Evolutionary conservation across 1,140 invertebrate species (phyloP).

Genomic region (Diorhabda elongata): DNA sequence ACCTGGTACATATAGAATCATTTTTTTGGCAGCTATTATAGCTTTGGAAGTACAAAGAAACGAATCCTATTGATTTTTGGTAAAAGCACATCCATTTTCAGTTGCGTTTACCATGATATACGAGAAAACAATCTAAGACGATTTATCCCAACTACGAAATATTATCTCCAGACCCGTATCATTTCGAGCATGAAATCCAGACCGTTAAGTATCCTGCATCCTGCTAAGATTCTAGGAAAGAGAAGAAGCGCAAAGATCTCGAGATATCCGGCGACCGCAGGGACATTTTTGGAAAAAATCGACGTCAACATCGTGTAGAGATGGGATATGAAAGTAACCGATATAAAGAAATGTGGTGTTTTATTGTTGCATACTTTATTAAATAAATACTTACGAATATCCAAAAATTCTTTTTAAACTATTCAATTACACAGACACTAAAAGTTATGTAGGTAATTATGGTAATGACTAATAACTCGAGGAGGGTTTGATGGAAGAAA

Average conservation of each 20-base stretch:
- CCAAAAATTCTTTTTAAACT: no score
- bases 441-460: no score
- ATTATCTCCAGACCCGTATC: slow-evolving; percentile 1
- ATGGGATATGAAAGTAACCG: background rate
- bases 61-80: no score
- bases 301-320: background rate
- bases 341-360: background rate
- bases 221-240: slow-evolving; percentile 1
- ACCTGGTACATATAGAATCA: no score
- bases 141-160: background rate
- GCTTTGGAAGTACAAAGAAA: no score
- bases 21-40: no score
- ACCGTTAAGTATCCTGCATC: background rate
- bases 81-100: background rate
- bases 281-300: background rate
- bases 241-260: background rate
- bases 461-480: no score
- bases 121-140: background rate
- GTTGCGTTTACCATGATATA: background rate
- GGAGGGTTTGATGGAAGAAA: no score
- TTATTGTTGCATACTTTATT: no score
- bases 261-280: background rate
- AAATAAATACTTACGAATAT: no score
- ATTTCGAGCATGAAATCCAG: background rate
- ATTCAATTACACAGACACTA: no score